phyloP scores from a whole-genome alignment of 1,140 invertebrate species.

The Bombus impatiens region DNA sequence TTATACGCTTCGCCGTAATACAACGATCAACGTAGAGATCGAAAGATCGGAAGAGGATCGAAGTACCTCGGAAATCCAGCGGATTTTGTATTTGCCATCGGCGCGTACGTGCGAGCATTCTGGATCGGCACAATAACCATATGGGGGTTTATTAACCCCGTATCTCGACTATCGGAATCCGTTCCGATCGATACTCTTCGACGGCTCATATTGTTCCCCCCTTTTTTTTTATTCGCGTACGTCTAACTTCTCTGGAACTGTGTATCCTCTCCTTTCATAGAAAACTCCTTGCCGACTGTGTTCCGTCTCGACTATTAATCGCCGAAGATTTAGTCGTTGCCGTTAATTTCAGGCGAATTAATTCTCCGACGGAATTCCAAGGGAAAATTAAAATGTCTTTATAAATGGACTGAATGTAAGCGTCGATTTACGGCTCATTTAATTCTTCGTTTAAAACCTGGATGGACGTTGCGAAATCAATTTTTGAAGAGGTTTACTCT shows the following conservation, averaged over 20 bases:
- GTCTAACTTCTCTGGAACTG: constrained; percentile 20
- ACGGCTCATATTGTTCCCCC: constrained; percentile 29
- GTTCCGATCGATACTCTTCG: constrained; percentile 46
- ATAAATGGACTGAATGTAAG: background rate
- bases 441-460: background rate
- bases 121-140: constrained; percentile 21
- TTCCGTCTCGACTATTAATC: background rate
- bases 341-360: background rate
- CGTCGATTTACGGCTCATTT: background rate
- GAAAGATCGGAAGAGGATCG: constrained; percentile 8
- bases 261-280: background rate
- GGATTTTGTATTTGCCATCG: background rate
- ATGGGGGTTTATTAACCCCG: constrained; percentile 63
- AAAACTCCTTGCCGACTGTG: background rate
- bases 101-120: background rate
- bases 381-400: background rate
- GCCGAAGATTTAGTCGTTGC: background rate
- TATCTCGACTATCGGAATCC: constrained; percentile 60
- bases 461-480: background rate
- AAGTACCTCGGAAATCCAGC: constrained; percentile 16
- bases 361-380: background rate
- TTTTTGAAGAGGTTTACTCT: background rate
- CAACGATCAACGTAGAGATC: background rate
- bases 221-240: constrained; percentile 17
- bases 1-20: background rate